phyloP scores from a whole-genome alignment of 2,888 invertebrate genomes.

The Byasa hedistus region DNA sequence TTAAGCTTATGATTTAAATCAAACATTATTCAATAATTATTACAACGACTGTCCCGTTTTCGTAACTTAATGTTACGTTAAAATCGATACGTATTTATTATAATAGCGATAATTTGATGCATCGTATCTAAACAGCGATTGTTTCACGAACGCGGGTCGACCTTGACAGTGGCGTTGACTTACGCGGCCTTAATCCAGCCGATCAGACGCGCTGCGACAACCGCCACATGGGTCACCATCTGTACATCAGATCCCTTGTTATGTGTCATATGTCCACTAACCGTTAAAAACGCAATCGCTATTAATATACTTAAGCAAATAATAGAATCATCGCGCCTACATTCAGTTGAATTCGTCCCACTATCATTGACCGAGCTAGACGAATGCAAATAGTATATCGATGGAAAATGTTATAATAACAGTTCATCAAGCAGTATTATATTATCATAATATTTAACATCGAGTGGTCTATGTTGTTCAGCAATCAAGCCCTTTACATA shows the following conservation, averaged over 20 bases:
- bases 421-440: conserved; percentile 1
- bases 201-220: conserved; percentile 45
- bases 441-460: conserved; percentile 1
- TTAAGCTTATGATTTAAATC: not conserved
- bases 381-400: not conserved
- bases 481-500: not conserved
- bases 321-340: not conserved
- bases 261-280: conserved; percentile 13
- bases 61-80: not conserved
- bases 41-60: not conserved
- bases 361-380: conserved; percentile 5
- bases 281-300: conserved; percentile 14
- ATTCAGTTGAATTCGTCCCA: conserved; percentile 5
- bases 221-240: conserved; percentile 21
- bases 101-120: conserved; percentile 36
- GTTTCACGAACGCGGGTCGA: conserved; percentile 54
- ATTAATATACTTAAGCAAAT: conserved; percentile 20
- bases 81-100: conserved; percentile 16
- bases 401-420: conserved; percentile 1
- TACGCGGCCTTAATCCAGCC: conserved; percentile 60
- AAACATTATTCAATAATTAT: not conserved
- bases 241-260: conserved; percentile 16
- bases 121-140: conserved; percentile 46
- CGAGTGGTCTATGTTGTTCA: not conserved
- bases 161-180: conserved; percentile 77